A percentile compares a stretch with the other conserved stretches of the same genome.
Conservation (phyloP, 2,113 vertebrate genomes). For the Lagopus leucura region DNA sequence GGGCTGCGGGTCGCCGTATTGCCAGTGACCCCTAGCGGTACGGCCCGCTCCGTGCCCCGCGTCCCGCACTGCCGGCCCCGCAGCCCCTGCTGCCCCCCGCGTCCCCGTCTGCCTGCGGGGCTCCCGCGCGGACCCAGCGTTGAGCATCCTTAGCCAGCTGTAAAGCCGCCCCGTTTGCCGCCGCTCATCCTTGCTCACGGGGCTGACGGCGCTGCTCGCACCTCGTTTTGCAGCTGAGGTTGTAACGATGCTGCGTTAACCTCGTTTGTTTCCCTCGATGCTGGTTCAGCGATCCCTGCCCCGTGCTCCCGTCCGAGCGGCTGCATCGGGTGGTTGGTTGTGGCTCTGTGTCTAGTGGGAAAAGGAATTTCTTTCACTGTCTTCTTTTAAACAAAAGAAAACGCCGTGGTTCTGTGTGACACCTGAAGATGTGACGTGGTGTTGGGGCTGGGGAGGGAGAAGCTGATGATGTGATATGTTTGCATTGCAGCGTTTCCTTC, state of each 20-base stretch:
- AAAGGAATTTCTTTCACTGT: background rate
- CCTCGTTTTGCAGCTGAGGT: background rate
- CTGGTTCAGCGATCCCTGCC: background rate
- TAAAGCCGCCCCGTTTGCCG: background rate
- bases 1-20: background rate
- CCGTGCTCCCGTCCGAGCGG: rapidly evolving
- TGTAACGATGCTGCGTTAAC: background rate
- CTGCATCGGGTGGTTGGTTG: background rate
- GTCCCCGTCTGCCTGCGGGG: background rate
- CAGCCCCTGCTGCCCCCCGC: background rate
- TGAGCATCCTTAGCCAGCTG: rapidly evolving
- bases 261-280: background rate
- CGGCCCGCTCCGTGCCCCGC: rapidly evolving
- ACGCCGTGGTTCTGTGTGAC: background rate
- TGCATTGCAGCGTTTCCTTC: background rate
- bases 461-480: background rate
- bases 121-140: background rate
- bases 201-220: background rate
- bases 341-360: background rate
- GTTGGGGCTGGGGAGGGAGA: background rate
- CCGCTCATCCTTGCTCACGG: rapidly evolving
- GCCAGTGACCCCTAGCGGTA: slow-evolving; percentile 27
- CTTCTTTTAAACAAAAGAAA: background rate
- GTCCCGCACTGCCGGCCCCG: background rate
- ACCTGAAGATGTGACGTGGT: background rate